Evolutionary conservation across 2,797 vertebrate genomes (phyloP).

Genomic region (Microctenopoma lineatum): DNA sequence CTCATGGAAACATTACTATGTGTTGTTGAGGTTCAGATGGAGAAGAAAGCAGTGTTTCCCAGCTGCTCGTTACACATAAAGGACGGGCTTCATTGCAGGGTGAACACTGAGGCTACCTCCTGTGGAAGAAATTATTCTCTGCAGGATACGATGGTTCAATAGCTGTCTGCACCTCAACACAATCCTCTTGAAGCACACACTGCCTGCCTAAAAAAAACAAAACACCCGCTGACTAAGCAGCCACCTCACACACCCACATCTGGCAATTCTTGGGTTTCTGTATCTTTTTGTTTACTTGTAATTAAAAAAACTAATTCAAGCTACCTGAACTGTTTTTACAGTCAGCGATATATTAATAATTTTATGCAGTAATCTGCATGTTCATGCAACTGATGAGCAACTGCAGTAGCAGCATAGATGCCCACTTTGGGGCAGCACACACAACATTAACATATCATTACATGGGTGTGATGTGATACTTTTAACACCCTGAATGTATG

Average conservation of each 20-base stretch:
- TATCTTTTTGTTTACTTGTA: background rate
- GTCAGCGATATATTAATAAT: background rate
- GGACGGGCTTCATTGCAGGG: background rate
- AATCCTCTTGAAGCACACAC: background rate
- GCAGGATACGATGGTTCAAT: background rate
- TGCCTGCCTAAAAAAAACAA: background rate
- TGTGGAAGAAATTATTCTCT: constrained; percentile 12
- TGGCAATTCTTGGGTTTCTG: background rate
- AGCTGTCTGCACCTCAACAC: background rate
- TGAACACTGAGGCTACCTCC: background rate
- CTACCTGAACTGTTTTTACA: too few relatives aligned
- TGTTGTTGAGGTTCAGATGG: background rate
- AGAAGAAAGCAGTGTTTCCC: background rate
- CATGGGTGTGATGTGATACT: background rate
- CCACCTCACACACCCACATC: background rate
- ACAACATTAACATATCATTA: too few relatives aligned
- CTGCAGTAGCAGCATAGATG: background rate
- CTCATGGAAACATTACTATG: background rate
- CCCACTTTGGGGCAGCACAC: background rate
- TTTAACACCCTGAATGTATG: background rate
- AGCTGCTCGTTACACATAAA: background rate
- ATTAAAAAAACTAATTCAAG: background rate
- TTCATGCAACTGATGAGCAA: background rate
- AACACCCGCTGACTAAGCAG: background rate
- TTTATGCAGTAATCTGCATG: too few relatives aligned